Percentiles rank a stretch among this genome's conserved stretches.
These are phyloP conservation scores for Patella depressa DNA, from an alignment of 2,888 invertebrate species.

Conservation along the genomic window DNA sequence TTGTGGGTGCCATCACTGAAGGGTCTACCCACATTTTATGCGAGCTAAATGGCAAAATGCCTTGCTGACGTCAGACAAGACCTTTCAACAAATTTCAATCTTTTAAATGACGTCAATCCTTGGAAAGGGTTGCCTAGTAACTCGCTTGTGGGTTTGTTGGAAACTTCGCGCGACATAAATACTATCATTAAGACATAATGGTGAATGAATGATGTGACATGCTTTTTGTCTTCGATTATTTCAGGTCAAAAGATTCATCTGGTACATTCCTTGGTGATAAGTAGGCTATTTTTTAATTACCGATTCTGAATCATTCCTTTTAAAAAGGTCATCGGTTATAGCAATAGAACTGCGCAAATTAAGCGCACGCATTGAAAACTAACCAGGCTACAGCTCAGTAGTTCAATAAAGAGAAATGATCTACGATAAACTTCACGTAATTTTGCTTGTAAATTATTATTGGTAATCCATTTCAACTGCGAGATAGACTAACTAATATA, in stretches of 20 bases:
- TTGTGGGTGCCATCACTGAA: constrained; percentile 6
- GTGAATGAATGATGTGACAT: constrained; percentile 13
- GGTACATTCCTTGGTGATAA: no score
- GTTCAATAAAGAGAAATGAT: no score
- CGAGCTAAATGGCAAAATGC: constrained; percentile 10
- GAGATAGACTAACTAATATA: no score
- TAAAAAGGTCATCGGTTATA: no score
- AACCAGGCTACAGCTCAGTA: no score
- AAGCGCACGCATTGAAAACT: no score
- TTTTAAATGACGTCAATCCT: constrained; percentile 10
- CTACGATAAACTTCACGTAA: no score
- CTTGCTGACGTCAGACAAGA: constrained; percentile 12
- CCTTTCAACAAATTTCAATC: constrained; percentile 9
- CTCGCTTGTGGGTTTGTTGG: constrained; percentile 2
- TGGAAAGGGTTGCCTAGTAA: neutral
- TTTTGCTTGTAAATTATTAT: no score
- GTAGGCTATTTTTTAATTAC: no score
- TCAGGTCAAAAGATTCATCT: neutral
- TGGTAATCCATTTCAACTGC: no score
- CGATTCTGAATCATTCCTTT: no score
- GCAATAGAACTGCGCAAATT: no score
- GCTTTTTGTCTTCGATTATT: neutral
- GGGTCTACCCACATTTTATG: constrained; percentile 3
- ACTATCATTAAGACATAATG: constrained; percentile 7
- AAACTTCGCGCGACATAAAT: constrained; percentile 9